phyloP scores from a whole-genome alignment of 2,797 vertebrate genomes.

The Babyrousa celebensis region DNA sequence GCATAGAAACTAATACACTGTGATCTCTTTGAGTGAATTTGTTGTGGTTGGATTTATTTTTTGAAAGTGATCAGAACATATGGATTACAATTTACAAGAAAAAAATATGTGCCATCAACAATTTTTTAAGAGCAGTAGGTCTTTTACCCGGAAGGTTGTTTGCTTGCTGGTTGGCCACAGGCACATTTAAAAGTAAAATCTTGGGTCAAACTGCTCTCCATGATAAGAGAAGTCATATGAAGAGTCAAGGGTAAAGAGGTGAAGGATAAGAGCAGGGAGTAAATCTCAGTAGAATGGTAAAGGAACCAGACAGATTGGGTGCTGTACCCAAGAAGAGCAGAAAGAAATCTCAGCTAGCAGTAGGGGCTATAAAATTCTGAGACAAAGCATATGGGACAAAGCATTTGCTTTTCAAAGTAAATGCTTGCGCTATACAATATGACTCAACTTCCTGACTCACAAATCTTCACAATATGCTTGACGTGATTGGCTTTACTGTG shows the following conservation, averaged over 20 bases:
- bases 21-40: conserved; percentile 20
- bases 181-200: conserved; percentile 5
- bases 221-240: not conserved
- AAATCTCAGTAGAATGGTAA: conserved; percentile 32
- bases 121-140: not conserved
- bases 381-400: not conserved
- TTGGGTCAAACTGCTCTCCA: not conserved
- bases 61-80: conserved; percentile 35
- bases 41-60: not conserved
- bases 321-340: not conserved
- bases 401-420: conserved; percentile 34
- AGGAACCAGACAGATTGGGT: not conserved
- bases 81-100: conserved; percentile 42
- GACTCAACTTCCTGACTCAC: conserved; percentile 13
- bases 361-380: conserved; percentile 20
- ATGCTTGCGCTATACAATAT: conserved; percentile 17
- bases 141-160: conserved; percentile 14
- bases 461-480: conserved; percentile 24
- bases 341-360: not conserved
- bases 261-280: not conserved
- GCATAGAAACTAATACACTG: not conserved
- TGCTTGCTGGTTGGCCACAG: not conserved
- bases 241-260: conserved; percentile 8
- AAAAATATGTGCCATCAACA: conserved; percentile 11
- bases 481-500: not conserved